Conservation (phyloP, 2,888 invertebrate genomes). For the Lepidocyrtinus sp. region DNA sequence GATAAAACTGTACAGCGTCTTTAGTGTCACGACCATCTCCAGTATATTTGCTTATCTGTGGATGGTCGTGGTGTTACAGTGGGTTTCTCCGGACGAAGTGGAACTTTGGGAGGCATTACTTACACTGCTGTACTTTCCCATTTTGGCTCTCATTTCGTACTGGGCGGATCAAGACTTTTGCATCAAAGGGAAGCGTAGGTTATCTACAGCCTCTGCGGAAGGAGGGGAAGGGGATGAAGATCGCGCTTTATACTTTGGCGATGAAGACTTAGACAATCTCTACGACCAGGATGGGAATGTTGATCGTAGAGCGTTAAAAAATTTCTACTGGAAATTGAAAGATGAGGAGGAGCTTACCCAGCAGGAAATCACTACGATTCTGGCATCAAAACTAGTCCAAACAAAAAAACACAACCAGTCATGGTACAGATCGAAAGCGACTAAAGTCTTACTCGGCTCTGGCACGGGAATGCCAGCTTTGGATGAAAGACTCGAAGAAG, state of each 20-base stretch:
- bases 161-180: constrained; percentile 74
- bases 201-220: background rate
- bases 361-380: constrained; percentile 75
- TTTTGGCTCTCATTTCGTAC: constrained; percentile 76
- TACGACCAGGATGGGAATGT: constrained; percentile 72
- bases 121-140: constrained; percentile 76
- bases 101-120: constrained; percentile 77
- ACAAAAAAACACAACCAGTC: constrained; percentile 73
- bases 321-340: constrained; percentile 73
- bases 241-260: constrained; percentile 20
- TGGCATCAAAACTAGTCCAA: constrained; percentile 71
- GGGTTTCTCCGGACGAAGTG: constrained; percentile 73
- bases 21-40: constrained; percentile 73
- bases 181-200: background rate
- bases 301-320: constrained; percentile 72
- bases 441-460: constrained; percentile 73
- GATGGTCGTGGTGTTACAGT: constrained; percentile 74
- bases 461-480: constrained; percentile 73
- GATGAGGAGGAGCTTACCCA: constrained; percentile 74
- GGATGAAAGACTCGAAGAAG: constrained; percentile 74
- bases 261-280: constrained; percentile 16
- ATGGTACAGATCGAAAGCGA: constrained; percentile 77
- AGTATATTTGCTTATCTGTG: constrained; percentile 77
- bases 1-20: constrained; percentile 73
- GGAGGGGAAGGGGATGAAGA: too few relatives aligned